A percentile compares a stretch with the other conserved stretches of the same genome.
phyloP scores from a whole-genome alignment of 2,888 invertebrate genomes.

The Stenodema calcarata region DNA sequence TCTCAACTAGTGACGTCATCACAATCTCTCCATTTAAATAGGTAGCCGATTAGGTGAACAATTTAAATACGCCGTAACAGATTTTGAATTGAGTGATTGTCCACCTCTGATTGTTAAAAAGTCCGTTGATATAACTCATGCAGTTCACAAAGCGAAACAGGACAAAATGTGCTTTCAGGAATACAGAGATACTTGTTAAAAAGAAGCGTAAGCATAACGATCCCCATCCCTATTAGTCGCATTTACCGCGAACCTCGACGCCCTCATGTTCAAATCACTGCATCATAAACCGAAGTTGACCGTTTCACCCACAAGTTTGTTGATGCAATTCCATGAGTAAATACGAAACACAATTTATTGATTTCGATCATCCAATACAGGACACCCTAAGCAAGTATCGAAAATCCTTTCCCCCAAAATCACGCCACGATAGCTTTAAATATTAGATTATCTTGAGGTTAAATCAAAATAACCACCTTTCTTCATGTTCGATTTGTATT shows the following conservation, averaged over 20 bases:
- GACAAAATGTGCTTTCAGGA: neutral
- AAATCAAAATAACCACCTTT: slow-evolving; percentile 26
- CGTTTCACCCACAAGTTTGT: no score
- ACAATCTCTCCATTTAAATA: no score
- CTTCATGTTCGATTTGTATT: neutral
- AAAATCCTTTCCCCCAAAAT: neutral
- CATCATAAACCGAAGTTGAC: no score
- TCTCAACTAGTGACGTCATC: no score
- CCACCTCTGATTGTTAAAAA: no score
- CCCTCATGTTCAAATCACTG: neutral
- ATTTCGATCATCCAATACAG: neutral
- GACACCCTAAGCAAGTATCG: neutral
- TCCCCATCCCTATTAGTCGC: neutral
- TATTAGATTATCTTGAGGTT: neutral
- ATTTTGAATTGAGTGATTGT: no score
- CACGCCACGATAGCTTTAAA: neutral
- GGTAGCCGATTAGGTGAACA: no score
- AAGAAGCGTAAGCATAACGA: neutral
- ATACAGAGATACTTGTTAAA: neutral
- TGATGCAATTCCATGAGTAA: no score
- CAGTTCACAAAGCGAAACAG: neutral
- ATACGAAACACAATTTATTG: neutral
- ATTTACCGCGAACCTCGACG: neutral
- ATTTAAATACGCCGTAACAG: no score
- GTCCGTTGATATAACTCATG: neutral